phyloP scores from a whole-genome alignment of 30 jellyfish, hydroid and myxozoan genomes.

The Turritopsis dohrnii region DNA sequence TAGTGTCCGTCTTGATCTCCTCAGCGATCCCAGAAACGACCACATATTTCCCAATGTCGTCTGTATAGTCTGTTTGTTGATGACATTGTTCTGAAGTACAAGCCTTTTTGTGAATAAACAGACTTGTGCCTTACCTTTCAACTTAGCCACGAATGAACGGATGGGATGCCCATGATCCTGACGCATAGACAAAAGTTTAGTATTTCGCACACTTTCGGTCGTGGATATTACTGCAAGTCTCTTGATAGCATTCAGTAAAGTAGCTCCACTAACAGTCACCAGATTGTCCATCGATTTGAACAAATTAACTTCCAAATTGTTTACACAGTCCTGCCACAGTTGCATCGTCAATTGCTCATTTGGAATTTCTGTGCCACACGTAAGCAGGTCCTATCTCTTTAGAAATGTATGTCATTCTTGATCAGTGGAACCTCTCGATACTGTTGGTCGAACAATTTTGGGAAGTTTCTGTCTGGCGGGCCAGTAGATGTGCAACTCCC shows the following conservation, averaged over 20 bases:
- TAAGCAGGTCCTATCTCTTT: not conserved
- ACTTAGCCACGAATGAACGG: too few species aligned
- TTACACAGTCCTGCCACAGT: not conserved
- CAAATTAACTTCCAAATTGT: not conserved
- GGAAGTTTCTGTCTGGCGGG: not conserved
- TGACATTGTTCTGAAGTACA: not conserved
- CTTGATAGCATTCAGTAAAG: too few species aligned
- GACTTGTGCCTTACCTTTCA: not conserved
- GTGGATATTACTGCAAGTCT: too few species aligned
- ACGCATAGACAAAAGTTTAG: too few species aligned
- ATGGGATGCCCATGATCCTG: too few species aligned
- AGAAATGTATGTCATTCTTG: not conserved
- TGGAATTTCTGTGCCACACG: not conserved
- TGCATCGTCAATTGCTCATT: not conserved
- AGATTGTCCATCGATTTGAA: too few species aligned
- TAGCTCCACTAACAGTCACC: not conserved
- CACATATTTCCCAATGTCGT: not conserved
- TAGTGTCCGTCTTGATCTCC: not conserved
- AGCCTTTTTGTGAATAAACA: not conserved
- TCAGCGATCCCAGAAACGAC: conserved; percentile 2
- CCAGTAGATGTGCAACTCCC: not conserved
- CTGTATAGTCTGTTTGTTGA: not conserved
- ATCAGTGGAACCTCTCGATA: not conserved
- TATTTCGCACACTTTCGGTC: too few species aligned
- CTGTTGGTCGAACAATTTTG: not conserved